Base-by-base conservation (phyloP, 2,797 vertebrate genomes). In the Salmo trutta region DNA sequence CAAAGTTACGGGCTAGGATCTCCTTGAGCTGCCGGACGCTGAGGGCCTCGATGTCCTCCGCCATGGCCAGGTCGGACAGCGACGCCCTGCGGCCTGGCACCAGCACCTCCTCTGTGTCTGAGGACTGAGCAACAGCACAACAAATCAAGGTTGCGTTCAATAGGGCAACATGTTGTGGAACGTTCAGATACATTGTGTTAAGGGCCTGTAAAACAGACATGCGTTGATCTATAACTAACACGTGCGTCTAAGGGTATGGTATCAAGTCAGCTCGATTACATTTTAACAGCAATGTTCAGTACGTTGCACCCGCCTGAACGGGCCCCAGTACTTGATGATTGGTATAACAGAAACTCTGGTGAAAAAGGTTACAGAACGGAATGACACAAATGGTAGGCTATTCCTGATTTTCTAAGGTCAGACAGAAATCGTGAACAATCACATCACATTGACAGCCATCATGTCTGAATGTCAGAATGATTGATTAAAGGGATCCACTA, bases 1-100 rank as follows among this genome's bases (percentile, higher is more conserved):
- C 97, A 0, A 99, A 99, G 93, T 99, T 99, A 51, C 97, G 92
- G 65, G 97, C 96, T 0, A 99, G 94, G 75, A 99, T 98, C 83
- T 99, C 97, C 85, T 99, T 99, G 78, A 99, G 93, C 91, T 99
- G 97, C 0, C 97, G 93, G 65, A 99, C 98, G 0, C 95, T 96
- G 54, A 99, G 94, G 0, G 82, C 91, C 33, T 96, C 96, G 0
- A 98, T 95, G 88, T 98, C 97, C 0, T 95, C 94, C 5, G 91
- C n/a, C 21, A 92, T 84, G 0, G 80, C 91, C 64, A 99, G 91
- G 84, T 99, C 97, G 0, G 97, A 96, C 52, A 99, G 94, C 0
- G 98, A 99, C 0, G 97, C 97, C 83, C 97, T 88, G 53, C 96
- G 95, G 0, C 97, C 96, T 0, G 87, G 88, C 3, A 93, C 91